These are phyloP conservation scores for Hippasteria phrygiana DNA, from an alignment of 53 echinoderm and acorn worm species.

Conservation along the genomic window DNA sequence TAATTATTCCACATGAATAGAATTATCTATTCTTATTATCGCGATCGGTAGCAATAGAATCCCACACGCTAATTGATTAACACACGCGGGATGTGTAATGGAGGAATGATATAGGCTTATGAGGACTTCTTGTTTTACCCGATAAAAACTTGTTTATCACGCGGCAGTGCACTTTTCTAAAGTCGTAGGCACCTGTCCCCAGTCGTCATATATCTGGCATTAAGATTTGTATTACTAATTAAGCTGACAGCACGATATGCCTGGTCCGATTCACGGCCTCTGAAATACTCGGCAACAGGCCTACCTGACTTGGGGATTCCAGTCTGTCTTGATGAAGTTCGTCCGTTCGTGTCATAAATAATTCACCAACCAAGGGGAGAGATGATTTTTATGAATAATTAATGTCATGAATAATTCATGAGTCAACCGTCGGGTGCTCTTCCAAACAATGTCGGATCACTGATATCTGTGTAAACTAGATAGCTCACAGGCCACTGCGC, in stretches of 20 bases:
- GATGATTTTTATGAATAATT: background rate
- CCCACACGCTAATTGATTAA: too few relatives aligned
- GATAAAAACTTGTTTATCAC: background rate
- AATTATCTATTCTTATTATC: too few relatives aligned
- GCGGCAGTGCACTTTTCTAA: background rate
- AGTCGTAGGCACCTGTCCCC: slow-evolving; percentile 15
- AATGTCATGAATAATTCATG: background rate
- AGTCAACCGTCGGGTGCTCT: too few relatives aligned
- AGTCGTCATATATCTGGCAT: background rate
- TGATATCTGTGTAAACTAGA: too few relatives aligned
- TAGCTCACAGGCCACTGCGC: too few relatives aligned
- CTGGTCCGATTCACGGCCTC: background rate
- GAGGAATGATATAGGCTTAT: too few relatives aligned
- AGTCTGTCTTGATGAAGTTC: background rate
- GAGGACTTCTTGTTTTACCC: background rate
- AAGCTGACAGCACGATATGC: background rate
- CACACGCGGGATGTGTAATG: too few relatives aligned
- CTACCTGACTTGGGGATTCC: background rate
- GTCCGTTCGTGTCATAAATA: background rate
- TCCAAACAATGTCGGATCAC: too few relatives aligned
- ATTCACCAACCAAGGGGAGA: background rate
- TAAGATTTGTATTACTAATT: background rate
- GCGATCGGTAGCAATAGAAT: too few relatives aligned
- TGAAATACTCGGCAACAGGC: background rate
- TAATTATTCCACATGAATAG: background rate